Evolutionary conservation across 2,797 vertebrate genomes (phyloP), one percentile per base, ranked within the genome.

Genomic region (Megalops cyprinoides): DNA sequence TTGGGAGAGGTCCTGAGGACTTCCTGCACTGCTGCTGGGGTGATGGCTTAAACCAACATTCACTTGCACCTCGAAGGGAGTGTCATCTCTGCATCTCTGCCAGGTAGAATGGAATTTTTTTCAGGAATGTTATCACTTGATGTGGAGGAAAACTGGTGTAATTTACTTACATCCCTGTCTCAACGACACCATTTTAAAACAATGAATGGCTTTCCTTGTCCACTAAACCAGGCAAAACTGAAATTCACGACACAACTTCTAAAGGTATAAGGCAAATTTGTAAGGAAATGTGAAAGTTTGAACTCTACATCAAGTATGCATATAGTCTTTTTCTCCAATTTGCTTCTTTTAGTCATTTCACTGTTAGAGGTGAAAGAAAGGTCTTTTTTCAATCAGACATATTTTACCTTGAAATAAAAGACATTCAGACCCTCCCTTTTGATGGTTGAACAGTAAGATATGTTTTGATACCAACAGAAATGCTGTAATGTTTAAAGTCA

Each of bases 41-140:
- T 96, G 93, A 93, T 86, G 88, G 90, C 91, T 93, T 88, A 87
- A 90, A 91, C 91, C 83, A 91, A 91, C 92, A 87, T 89, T 86
- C 88, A 10, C 51, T 53, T 53, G n/a, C n/a, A n/a, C n/a, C n/a
- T n/a, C n/a, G n/a, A n/a, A n/a, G n/a, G n/a, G n/a, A n/a, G n/a
- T n/a, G n/a, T 86, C 89, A 88, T 85, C 86, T 91, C 86, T 90
- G 87, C 88, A 88, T 88, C 87, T 86, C 46, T 83, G 85, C 84
- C 81, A 82, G 79, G 87, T 90, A 88, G 91, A 91, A 92, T 91
- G 86, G 83, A 91, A 86, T 86, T 90, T 91, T 90, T 89, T 75
- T 89, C 87, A 85, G 85, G 85, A 88, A 89, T 90, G 8, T 60
- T 56, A 88, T 87, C 91, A 91, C 93, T 91, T 92, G 87, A 91